These are phyloP conservation scores for Oreotrochilus melanogaster DNA, from an alignment of 2,113 vertebrate species.

Conservation along the genomic window DNA sequence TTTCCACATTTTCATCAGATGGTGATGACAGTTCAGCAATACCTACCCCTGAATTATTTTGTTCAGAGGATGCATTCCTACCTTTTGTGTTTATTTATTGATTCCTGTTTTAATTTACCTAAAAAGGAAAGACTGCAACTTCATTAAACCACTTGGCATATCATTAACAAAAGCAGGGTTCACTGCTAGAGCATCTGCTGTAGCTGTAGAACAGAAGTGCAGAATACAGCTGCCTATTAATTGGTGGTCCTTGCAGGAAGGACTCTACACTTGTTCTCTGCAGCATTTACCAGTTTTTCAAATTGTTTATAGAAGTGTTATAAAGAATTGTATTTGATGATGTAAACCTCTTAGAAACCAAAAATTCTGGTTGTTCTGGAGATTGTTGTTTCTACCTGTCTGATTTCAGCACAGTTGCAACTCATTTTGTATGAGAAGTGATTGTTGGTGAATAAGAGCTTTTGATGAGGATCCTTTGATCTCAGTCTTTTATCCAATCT, in stretches of 20 bases:
- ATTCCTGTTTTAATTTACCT: not conserved
- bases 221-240: constrained; percentile 17
- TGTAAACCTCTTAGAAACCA: constrained; percentile 24
- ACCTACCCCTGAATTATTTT: not conserved
- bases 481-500: constrained; percentile 11
- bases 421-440: constrained; percentile 34
- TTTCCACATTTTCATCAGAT: not conserved
- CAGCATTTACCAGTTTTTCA: not conserved
- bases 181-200: not conserved
- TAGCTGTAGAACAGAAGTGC: not conserved
- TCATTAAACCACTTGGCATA: not conserved
- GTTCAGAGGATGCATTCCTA: not conserved
- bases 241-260: constrained; percentile 12
- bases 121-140: not conserved
- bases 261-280: not conserved
- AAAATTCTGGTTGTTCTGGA: not conserved
- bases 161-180: not conserved
- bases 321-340: not conserved
- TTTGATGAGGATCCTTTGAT: constrained; percentile 21
- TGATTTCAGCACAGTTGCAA: constrained; percentile 16
- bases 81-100: not conserved
- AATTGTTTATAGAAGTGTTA: not conserved
- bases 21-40: not conserved
- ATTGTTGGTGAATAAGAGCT: constrained; percentile 7
- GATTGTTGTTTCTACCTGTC: constrained; percentile 30